phyloP scores from a whole-genome alignment of 2,888 invertebrate genomes.

The Nomada ferruginata region DNA sequence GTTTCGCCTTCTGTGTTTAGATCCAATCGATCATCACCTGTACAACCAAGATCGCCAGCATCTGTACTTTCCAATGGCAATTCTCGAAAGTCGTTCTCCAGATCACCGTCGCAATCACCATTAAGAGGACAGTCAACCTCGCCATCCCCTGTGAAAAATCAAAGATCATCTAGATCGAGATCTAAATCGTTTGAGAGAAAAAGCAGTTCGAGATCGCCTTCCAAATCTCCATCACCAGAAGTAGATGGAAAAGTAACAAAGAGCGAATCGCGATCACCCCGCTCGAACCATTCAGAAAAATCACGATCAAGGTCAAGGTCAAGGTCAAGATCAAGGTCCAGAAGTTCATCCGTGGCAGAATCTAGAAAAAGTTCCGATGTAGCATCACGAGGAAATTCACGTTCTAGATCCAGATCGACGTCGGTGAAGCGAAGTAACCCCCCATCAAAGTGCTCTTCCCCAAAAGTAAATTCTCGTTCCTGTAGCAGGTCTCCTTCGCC shows the following conservation, averaged over 20 bases:
- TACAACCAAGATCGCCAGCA: slow-evolving; percentile 66
- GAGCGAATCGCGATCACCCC: slow-evolving; percentile 65
- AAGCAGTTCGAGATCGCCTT: slow-evolving; percentile 70
- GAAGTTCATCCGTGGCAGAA: slow-evolving; percentile 67
- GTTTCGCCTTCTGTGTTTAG: slow-evolving; percentile 53
- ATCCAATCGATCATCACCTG: slow-evolving; percentile 70
- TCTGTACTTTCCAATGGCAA: slow-evolving; percentile 66
- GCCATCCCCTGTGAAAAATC: slow-evolving; percentile 46
- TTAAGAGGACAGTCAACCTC: slow-evolving; percentile 66
- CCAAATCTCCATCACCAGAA: slow-evolving; percentile 68
- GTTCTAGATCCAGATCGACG: slow-evolving; percentile 73
- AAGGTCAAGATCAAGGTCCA: slow-evolving; percentile 69
- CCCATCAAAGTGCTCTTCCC: slow-evolving; percentile 60
- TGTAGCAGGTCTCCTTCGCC: slow-evolving; percentile 71
- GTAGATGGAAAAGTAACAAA: slow-evolving; percentile 50
- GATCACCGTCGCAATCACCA: slow-evolving; percentile 72
- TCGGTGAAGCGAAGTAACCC: slow-evolving; percentile 75
- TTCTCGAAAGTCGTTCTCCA: slow-evolving; percentile 76
- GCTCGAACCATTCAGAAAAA: slow-evolving; percentile 55
- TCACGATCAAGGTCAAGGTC: slow-evolving; percentile 40
- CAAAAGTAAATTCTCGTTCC: slow-evolving; percentile 73
- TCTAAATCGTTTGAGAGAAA: slow-evolving; percentile 73
- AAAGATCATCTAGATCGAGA: slow-evolving; percentile 63
- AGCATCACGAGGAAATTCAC: slow-evolving; percentile 67
- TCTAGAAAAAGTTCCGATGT: slow-evolving; percentile 65